Evolutionary conservation across 2,113 vertebrate species (phyloP).

Genomic region (Crotalus tigris): DNA sequence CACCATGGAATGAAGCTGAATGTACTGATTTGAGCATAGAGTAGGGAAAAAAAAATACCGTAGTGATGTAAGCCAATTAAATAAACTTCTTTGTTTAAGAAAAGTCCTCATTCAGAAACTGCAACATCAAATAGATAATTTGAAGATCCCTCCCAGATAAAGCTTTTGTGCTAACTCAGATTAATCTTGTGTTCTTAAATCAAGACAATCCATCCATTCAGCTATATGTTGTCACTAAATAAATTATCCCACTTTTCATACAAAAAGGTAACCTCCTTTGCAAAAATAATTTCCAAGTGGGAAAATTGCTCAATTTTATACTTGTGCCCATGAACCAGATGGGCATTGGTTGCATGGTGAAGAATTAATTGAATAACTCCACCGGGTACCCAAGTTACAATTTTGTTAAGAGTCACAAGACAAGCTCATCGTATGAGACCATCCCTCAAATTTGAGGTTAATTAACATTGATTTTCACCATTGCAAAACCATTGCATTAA

Average conservation of each 20-base stretch:
- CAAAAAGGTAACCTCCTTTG: background rate
- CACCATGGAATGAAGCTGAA: background rate
- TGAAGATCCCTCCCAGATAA: background rate
- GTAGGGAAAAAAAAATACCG: background rate
- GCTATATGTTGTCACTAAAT: background rate
- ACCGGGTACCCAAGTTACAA: background rate
- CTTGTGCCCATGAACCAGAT: background rate
- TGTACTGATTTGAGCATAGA: background rate
- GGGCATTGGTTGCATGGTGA: background rate
- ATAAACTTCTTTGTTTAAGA: background rate
- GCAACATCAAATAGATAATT: background rate
- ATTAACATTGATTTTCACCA: background rate
- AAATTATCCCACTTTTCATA: background rate
- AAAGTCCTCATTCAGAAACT: background rate
- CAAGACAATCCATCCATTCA: background rate
- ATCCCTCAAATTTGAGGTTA: background rate
- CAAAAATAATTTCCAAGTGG: background rate
- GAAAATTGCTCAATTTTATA: background rate
- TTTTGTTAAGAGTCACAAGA: background rate
- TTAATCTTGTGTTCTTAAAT: background rate
- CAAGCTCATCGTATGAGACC: background rate
- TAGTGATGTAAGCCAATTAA: background rate
- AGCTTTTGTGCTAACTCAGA: background rate
- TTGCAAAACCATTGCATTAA: background rate
- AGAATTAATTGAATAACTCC: background rate